Base-by-base conservation (phyloP, 2,113 vertebrate genomes). In the Silurus glanis region DNA sequence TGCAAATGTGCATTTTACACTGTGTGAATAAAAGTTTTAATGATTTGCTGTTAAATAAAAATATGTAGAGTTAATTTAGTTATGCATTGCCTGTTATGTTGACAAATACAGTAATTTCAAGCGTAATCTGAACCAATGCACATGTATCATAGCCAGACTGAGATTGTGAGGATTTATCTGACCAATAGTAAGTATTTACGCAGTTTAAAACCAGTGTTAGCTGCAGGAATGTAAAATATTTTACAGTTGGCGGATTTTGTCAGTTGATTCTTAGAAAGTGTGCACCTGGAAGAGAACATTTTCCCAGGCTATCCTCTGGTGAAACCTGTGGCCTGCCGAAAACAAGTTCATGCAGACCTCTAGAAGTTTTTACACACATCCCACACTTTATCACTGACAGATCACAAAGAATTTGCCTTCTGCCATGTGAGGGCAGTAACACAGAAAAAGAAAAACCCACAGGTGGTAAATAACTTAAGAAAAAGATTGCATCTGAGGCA, bases 211-310 rank as follows among this genome's bases (percentile, higher is more conserved):
- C 4, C 12, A 25, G 25, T 9, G 66, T 23, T 61, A 47, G 55
- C 12, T n/a, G 37, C 67, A 55, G 25, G 78, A 82, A 53, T 86
- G 47, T 76, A 5, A 80, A 7, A 23, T 25, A 56, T 80, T 79
- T 21, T 85, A 85, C 84, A 85, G 55, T 74, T 82, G 66, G 56
- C 47, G 64, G 37, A 56, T n/a, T 75, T 55, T 76, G 85, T 86
- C 71, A 0, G 80, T 87, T 83, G 61, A 67, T 83, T 83, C 80
- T 87, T 55, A 87, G 81, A 83, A 83, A 83, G 28, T 13, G 19
- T 66, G 80, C 80, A 76, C 71, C 80, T 83, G 80, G 51, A 51
- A 82, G 45, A 55, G 59, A 56, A 55, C 71, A 66, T 53, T 47
- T 83, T 83, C 86, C 71, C 86, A 87, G 69, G 56, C 86, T 49